phyloP scores from a whole-genome alignment of 2,888 invertebrate species.

The Trichogramma dendrolimi region DNA sequence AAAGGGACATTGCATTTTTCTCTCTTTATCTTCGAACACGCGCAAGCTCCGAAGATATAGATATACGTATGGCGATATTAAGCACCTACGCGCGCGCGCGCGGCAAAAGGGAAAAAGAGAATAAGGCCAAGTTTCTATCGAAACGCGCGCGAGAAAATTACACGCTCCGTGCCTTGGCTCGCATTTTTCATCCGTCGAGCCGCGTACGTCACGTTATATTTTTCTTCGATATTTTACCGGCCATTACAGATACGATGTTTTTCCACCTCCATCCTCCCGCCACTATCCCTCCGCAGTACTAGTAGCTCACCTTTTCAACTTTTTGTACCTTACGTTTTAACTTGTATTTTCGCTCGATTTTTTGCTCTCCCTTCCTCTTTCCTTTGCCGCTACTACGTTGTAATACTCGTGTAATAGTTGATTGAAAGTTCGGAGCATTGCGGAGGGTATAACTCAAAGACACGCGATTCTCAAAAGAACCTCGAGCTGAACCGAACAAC shows the following conservation, averaged over 20 bases:
- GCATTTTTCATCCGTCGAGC: constrained; percentile 22
- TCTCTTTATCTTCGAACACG: not conserved
- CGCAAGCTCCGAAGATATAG: not conserved
- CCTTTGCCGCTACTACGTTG: no score
- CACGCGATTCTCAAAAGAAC: no score
- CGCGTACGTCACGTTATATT: constrained; percentile 22
- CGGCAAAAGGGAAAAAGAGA: no score
- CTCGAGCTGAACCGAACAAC: no score
- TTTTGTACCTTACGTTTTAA: no score
- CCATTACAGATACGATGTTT: constrained; percentile 2
- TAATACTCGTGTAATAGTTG: no score
- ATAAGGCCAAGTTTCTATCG: not conserved
- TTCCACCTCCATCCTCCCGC: not conserved
- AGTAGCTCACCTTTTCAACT: no score
- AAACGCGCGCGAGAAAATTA: constrained; percentile 9
- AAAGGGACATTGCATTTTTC: constrained; percentile 21
- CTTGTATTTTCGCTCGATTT: no score
- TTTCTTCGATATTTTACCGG: constrained; percentile 12
- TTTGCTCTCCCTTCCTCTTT: no score
- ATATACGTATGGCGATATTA: not conserved
- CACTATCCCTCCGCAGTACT: not conserved
- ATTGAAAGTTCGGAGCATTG: no score
- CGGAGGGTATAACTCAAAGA: no score
- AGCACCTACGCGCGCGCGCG: no score
- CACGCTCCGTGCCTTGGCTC: constrained; percentile 2